Conservation (phyloP, 2,797 vertebrate genomes). For the Emydoidea blandingii region DNA sequence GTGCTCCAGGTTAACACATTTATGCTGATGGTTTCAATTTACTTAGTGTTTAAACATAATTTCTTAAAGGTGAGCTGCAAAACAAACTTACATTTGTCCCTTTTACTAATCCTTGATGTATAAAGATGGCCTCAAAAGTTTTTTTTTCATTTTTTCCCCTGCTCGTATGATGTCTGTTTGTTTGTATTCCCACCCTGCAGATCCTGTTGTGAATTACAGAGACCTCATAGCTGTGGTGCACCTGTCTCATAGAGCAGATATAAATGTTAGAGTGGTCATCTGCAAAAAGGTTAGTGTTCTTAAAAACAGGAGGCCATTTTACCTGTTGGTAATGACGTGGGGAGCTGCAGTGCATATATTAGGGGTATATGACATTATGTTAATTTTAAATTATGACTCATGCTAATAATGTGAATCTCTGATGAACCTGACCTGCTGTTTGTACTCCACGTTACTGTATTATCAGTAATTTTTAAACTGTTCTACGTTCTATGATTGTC, state of each 20-base stretch:
- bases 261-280: constrained; percentile 89
- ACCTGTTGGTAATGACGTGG: neutral
- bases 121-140: neutral
- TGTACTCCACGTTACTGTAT: neutral
- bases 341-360: neutral
- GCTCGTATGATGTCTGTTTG: neutral
- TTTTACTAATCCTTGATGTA: neutral
- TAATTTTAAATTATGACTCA: neutral
- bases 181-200: constrained; percentile 77
- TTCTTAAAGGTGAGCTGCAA: neutral
- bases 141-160: constrained; percentile 43
- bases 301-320: neutral
- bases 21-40: neutral
- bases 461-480: neutral
- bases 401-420: neutral
- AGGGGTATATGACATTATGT: neutral
- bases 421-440: neutral
- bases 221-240: constrained; percentile 94
- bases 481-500: neutral
- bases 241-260: constrained; percentile 89
- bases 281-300: constrained; percentile 91
- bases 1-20: neutral
- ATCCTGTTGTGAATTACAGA: constrained; percentile 92
- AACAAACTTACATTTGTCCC: neutral
- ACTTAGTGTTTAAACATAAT: neutral